Evolutionary conservation across 2,113 vertebrate genomes (phyloP), one percentile per base, ranked within the genome.

Genomic region (Crypturellus undulatus): DNA sequence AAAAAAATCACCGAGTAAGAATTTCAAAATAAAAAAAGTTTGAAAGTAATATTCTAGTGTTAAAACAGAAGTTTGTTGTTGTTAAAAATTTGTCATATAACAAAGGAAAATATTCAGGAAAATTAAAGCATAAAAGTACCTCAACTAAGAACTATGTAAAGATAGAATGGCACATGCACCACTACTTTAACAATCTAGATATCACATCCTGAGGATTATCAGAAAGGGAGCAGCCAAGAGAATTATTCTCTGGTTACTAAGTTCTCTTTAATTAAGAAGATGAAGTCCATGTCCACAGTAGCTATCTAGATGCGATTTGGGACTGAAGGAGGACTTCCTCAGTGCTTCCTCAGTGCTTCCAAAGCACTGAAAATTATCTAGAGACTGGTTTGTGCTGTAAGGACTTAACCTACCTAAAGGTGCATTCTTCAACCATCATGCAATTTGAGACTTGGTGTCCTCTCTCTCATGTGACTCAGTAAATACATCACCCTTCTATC

Each of bases 41-140:
- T 59, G 63, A 89, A 96, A 93, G 67, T 47, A 94, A 12, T n/a
- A 56, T 77, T 95, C 32, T 51, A 90, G 19, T 79, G 90, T 51
- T 38, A 49, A 69, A 96, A 93, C n/a, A n/a, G n/a, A n/a, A n/a
- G n/a, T n/a, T n/a, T n/a, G n/a, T n/a, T n/a, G n/a, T n/a, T n/a
- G n/a, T n/a, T n/a, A n/a, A n/a, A n/a, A n/a, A n/a, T n/a, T n/a
- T n/a, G n/a, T 94, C 84, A 92, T 75, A 72, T 80, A 58, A 94
- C 54, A 84, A 91, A 49, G n/a, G n/a, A n/a, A n/a, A n/a, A n/a
- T n/a, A 15, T 32, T 60, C 85, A 25, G 87, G 75, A 91, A 94
- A 77, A 62, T 90, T 38, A 94, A 64, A 75, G 13, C 62, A 45
- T 67, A 64, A 84, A 84, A 38, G 6, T 2, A 78, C 8, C 13